Conservation (phyloP, 2,888 invertebrate genomes). For the Agapostemon virescens region DNA sequence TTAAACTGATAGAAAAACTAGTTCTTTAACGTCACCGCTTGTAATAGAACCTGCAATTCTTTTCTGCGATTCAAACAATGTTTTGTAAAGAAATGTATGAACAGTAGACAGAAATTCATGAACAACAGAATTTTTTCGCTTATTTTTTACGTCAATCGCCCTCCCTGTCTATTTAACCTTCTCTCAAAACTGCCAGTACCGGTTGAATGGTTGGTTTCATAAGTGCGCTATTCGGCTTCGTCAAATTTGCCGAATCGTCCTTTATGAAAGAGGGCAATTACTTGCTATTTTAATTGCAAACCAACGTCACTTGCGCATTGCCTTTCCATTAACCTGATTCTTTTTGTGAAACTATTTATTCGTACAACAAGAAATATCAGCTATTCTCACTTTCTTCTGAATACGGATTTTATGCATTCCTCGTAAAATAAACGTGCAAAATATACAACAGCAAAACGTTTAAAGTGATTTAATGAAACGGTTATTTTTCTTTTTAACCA, state of each 20-base stretch:
- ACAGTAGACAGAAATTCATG: background rate
- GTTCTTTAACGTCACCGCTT: too few species aligned
- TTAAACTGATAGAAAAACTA: background rate
- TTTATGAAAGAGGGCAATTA: background rate
- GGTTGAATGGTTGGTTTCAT: slow-evolving; percentile 1
- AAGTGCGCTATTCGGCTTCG: background rate
- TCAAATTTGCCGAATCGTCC: background rate
- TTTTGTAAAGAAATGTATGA: background rate
- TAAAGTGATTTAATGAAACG: too few species aligned
- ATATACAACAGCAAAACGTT: too few species aligned
- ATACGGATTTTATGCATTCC: too few species aligned
- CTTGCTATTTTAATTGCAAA: background rate
- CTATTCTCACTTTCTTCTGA: background rate
- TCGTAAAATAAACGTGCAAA: too few species aligned
- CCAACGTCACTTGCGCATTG: too few species aligned
- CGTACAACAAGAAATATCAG: background rate
- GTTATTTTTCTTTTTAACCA: too few species aligned
- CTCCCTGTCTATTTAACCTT: slow-evolving; percentile 29
- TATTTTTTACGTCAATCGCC: slow-evolving; percentile 32
- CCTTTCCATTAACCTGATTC: background rate
- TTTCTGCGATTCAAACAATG: background rate
- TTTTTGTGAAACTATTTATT: background rate
- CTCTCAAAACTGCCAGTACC: slow-evolving; percentile 17
- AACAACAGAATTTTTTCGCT: slow-evolving; percentile 3
- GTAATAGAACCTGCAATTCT: background rate